Evolutionary conservation across 2,113 vertebrate genomes (phyloP), one percentile per base, ranked within the genome.

Genomic region (Anarrhichthys ocellatus): DNA sequence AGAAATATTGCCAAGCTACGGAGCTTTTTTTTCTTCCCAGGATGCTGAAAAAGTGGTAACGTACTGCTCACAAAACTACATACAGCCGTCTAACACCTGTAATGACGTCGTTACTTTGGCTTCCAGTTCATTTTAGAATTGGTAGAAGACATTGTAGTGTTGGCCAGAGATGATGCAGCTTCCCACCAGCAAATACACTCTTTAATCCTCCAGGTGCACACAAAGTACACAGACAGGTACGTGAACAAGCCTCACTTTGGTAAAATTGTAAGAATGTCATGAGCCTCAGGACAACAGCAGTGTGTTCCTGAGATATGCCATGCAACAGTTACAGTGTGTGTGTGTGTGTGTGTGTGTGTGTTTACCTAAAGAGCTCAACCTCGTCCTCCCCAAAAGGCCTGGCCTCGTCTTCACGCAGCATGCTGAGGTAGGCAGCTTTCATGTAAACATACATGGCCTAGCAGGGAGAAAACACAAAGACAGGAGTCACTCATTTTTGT

Each of bases 381-480:
- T 96, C 96, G 0, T 95, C 82, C 71, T 96, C 96, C 9, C 95
- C 95, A 42, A 96, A 96, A 4, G 96, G 96, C 66, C 95, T 81
- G 64, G 82, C 76, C 56, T 96, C 95, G 0, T 93, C 91, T 9
- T 81, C 56, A 3, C 94, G 92, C 46, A 96, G 91, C 96, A 96
- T 96, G 82, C 95, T 96, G 83, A 96, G 96, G 84, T 90, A 96
- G 22, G 96, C 95, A 18, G 96, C 96, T 83, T 96, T 96, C 96
- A 96, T 96, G 88, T 95, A 96, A 61, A 96, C 87, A 22, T 96
- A 96, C 95, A 96, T 96, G 62, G 95, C 96, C 96, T 96, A 24
- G 66, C 9, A 76, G 24, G 64, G 9, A 76, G 6, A 68, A 27
- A 17, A 5, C 50, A 73, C 0, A 58, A 29, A 78, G 1, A 32